phyloP scores from a whole-genome alignment of 2,888 invertebrate genomes.

The Muscina levida region DNA sequence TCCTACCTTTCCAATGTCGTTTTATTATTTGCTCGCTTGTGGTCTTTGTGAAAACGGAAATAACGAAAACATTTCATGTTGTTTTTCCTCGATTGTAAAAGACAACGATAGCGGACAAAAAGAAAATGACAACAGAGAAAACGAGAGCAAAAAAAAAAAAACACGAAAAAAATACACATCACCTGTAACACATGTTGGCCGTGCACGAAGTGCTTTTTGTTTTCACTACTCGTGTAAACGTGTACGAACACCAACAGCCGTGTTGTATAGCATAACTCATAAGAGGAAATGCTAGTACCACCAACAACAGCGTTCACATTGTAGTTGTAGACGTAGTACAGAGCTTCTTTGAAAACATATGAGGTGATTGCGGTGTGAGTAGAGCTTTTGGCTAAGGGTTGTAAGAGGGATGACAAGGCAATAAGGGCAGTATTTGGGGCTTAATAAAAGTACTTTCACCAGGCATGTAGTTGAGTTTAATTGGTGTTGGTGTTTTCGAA shows the following conservation, averaged over 20 bases:
- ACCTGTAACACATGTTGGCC: slow-evolving; percentile 62
- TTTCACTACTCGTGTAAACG: not conserved
- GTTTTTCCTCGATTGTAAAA: not conserved
- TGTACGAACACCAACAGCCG: not conserved
- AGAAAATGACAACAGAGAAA: not conserved
- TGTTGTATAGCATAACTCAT: not conserved
- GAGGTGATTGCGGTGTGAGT: not conserved
- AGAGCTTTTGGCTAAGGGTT: too few relatives aligned
- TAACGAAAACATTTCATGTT: slow-evolving; percentile 16
- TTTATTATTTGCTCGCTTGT: too few relatives aligned
- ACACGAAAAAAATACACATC: slow-evolving; percentile 38
- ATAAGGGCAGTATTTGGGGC: too few relatives aligned
- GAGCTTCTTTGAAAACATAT: slow-evolving; percentile 5
- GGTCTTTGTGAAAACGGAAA: not conserved
- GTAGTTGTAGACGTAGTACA: not conserved
- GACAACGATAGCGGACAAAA: too few relatives aligned
- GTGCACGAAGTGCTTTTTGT: slow-evolving; percentile 8
- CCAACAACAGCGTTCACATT: not conserved
- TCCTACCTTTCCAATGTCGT: too few relatives aligned
- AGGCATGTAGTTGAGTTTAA: too few relatives aligned
- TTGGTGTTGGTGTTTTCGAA: too few relatives aligned
- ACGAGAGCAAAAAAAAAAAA: not conserved
- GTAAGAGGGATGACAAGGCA: too few relatives aligned
- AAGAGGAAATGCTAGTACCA: not conserved
- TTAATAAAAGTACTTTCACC: too few relatives aligned